Conservation (phyloP, 2,113 vertebrate genomes). For the Hydrolagus affinis region DNA sequence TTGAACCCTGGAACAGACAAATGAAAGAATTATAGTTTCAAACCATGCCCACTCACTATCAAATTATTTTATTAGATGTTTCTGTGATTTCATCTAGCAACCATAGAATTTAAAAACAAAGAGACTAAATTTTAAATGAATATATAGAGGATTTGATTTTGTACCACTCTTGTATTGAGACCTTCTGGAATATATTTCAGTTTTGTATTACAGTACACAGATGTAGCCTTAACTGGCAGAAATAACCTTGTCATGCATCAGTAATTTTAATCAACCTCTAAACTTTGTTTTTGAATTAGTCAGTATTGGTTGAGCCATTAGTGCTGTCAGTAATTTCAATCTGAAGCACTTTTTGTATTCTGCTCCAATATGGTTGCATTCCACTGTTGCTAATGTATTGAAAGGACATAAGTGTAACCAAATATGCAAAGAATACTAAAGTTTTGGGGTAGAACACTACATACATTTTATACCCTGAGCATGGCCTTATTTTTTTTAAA, state of each 20-base stretch:
- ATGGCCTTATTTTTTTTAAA: neutral
- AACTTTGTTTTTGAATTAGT: neutral
- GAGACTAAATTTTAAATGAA: neutral
- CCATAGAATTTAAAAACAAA: neutral
- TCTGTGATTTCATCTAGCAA: neutral
- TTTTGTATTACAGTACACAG: neutral
- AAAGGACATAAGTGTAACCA: neutral
- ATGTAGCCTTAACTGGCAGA: neutral
- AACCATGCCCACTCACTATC: neutral
- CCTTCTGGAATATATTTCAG: neutral
- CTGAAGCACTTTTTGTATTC: neutral
- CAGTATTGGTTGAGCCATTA: neutral
- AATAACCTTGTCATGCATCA: neutral
- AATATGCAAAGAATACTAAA: neutral
- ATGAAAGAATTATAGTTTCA: neutral
- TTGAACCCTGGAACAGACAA: neutral
- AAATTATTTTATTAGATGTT: slow-evolving; percentile 14
- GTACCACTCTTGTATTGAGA: neutral
- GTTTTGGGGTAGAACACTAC: neutral
- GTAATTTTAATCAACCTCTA: neutral
- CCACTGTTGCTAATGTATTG: slow-evolving; percentile 5
- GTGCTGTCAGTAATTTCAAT: neutral
- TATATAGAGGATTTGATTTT: neutral
- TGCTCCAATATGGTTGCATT: slow-evolving; percentile 13
- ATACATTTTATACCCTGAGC: neutral